Conservation (phyloP, 2,113 vertebrate species). For the Lanius ludovicianus region DNA sequence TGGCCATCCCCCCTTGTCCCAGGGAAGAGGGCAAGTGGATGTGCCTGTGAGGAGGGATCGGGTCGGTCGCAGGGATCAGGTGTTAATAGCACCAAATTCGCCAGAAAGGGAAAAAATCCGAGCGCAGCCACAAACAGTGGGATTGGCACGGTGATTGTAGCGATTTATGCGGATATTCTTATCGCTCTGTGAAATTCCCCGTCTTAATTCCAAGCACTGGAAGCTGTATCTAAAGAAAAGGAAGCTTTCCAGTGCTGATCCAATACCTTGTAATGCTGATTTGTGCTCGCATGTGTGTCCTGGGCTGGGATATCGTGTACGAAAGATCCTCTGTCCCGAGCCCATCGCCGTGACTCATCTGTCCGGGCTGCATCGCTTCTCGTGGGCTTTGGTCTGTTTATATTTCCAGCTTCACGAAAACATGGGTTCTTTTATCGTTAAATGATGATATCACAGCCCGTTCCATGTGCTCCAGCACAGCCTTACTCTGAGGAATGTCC, state of each 20-base stretch:
- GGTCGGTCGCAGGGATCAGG: rapidly evolving
- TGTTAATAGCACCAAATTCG: rapidly evolving
- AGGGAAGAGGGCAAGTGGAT: rapidly evolving
- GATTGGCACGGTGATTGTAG: rapidly evolving
- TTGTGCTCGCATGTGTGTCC: rapidly evolving
- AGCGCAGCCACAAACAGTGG: rapidly evolving
- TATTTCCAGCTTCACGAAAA: background rate
- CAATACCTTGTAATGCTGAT: rapidly evolving
- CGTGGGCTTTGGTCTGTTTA: rapidly evolving
- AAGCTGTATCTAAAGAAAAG: rapidly evolving
- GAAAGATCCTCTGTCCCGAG: too few relatives aligned
- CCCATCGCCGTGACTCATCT: rapidly evolving
- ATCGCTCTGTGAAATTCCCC: too few relatives aligned
- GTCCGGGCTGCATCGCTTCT: background rate
- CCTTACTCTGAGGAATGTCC: background rate
- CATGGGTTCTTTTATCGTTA: background rate
- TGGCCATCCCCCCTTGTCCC: rapidly evolving
- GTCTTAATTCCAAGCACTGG: background rate
- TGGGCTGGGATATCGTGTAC: background rate
- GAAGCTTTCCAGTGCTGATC: rapidly evolving
- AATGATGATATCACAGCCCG: rapidly evolving
- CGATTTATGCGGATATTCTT: rapidly evolving
- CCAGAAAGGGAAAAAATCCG: background rate
- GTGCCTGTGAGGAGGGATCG: background rate
- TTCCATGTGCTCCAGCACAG: background rate